Evolutionary conservation across 2,797 vertebrate species (phyloP).

Genomic region (Melanotaenia maccullochi): DNA sequence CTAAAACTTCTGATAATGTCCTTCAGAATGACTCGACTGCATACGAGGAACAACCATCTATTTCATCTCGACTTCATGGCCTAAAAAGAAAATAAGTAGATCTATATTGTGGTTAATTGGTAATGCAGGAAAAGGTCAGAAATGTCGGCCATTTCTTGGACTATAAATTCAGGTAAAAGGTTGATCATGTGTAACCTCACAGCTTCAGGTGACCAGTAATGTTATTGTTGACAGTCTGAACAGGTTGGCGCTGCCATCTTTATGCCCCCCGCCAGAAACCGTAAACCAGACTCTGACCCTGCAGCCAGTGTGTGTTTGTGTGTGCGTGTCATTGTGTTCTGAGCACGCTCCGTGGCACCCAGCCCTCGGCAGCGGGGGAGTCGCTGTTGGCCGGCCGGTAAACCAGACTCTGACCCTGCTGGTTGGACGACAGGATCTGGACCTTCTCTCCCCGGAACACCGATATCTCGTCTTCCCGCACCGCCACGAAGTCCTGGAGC

Average conservation of each 20-base stretch:
- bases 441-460: constrained; percentile 95
- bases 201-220: too few relatives aligned
- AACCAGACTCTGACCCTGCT: constrained; percentile 98
- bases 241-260: background rate
- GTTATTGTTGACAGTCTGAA: too few relatives aligned
- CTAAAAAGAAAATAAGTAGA: too few relatives aligned
- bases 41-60: too few relatives aligned
- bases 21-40: too few relatives aligned
- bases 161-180: too few relatives aligned
- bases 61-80: too few relatives aligned
- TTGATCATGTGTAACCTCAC: too few relatives aligned
- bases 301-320: constrained; percentile 28
- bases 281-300: constrained; percentile 50
- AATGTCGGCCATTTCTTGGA: too few relatives aligned
- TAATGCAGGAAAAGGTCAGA: too few relatives aligned
- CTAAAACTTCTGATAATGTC: too few relatives aligned
- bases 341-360: constrained; percentile 93
- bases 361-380: constrained; percentile 95
- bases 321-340: constrained; percentile 66
- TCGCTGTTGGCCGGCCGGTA: constrained; percentile 93
- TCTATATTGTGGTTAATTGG: too few relatives aligned
- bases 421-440: constrained; percentile 95
- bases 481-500: constrained; percentile 93
- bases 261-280: background rate
- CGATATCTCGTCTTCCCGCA: constrained; percentile 97